Evolutionary conservation across 2,888 invertebrate genomes (phyloP), one percentile per base, ranked within the genome.

Genomic region (Heliconius ismenius): DNA sequence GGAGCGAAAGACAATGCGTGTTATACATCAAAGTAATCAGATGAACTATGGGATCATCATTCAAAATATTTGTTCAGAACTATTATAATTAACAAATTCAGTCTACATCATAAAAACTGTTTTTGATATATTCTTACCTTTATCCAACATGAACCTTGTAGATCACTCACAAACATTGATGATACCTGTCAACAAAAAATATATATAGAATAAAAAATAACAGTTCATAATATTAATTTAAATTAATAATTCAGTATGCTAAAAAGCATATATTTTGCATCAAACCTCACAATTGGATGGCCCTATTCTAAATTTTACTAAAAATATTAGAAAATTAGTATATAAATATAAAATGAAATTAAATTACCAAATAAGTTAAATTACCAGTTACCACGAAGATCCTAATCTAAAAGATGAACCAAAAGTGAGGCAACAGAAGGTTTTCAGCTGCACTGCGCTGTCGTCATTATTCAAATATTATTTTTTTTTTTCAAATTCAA

Each of bases 371-470:
- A 74, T 26, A 64, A 68, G n/a, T 39, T 39, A 13, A 72, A 74
- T 74, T 81, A 79, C 73, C 76, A 79, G 74, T 77, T 77, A 60
- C 36, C 79, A 75, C 81, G 82, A 82, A 70, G 77, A 24, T 86
- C 90, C 92, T 92, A 92, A 4, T 83, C 86, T 89, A 70, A 73
- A 76, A 74, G 24, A 39, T 75, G 58, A 81, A 80, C 87, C 86
- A 76, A 73, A 63, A 80, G 89, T 86, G 89, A 90, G 89, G 81
- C 87, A 89, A 91, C 91, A 83, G 84, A 87, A 83, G 87, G 89
- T 89, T 87, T 88, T 93, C 93, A 89, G 93, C 85, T 93, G 93
- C 93, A 93, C 93, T 93, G 93, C 93, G 86, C 81, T 92, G 79
- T 91, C 93, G 93, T 93, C 93, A 93, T 70, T 21, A 28, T 28